Conservation (phyloP, 2,797 vertebrate genomes). For the Nannoperca obscura region DNA sequence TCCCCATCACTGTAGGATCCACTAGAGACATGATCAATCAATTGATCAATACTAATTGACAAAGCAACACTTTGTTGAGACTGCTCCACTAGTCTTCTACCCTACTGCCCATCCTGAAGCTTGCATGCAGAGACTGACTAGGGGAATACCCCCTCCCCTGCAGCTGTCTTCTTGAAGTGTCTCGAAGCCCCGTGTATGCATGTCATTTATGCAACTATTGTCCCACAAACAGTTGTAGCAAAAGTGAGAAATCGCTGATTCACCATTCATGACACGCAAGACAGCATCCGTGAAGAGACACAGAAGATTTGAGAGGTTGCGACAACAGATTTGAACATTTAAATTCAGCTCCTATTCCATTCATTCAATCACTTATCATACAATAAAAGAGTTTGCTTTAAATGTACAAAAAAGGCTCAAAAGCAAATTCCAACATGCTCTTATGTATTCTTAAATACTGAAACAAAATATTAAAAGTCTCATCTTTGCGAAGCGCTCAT, state of each 20-base stretch:
- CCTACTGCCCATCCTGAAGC: background rate
- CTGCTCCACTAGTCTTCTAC: background rate
- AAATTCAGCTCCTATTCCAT: background rate
- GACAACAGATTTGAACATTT: conserved; percentile 22
- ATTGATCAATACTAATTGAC: background rate
- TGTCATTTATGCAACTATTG: conserved; percentile 49
- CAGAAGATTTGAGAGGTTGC: conserved; percentile 17
- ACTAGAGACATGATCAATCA: background rate
- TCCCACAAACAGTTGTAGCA: conserved; percentile 46
- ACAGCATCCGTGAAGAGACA: conserved; percentile 11
- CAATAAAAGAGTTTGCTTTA: background rate
- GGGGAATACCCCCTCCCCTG: conserved; percentile 53
- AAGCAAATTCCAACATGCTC: background rate
- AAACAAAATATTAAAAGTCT: conserved; percentile 29
- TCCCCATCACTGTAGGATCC: background rate
- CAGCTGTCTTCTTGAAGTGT: conserved; percentile 19
- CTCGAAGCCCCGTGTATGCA: conserved; percentile 31
- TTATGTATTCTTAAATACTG: background rate
- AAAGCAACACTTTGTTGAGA: conserved; percentile 7
- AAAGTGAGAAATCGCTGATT: conserved; percentile 53
- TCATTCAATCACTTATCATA: background rate
- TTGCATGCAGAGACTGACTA: background rate
- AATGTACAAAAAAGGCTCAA: background rate
- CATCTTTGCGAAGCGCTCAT: conserved; percentile 22
- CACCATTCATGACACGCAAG: conserved; percentile 41